phyloP scores from a whole-genome alignment of 2,113 vertebrate genomes.

The Egretta garzetta region DNA sequence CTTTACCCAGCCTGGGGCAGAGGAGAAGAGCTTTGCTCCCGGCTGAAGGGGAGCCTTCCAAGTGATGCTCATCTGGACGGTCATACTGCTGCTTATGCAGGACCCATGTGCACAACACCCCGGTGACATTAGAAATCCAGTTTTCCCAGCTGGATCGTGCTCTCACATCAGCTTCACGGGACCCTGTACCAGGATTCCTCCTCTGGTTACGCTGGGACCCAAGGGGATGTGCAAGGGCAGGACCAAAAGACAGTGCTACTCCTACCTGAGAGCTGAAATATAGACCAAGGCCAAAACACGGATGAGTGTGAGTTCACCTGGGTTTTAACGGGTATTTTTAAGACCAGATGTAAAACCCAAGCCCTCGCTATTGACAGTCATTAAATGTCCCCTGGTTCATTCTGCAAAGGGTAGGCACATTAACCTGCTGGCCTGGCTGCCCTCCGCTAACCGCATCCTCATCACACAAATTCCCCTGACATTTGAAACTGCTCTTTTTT shows the following conservation, averaged over 20 bases:
- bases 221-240: not conserved
- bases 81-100: not conserved
- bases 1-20: not conserved
- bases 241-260: not conserved
- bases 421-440: slow-evolving; percentile 23
- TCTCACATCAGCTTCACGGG: not conserved
- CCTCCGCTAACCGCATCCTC: slow-evolving; percentile 43
- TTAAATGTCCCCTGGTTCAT: not conserved
- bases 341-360: not conserved
- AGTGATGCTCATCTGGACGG: fast-evolving
- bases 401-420: slow-evolving; percentile 50
- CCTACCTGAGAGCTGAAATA: not conserved
- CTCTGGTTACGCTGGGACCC: fast-evolving
- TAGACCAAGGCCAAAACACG: fast-evolving
- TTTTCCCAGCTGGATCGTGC: not conserved
- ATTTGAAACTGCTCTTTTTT: slow-evolving; percentile 42
- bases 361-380: not conserved
- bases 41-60: not conserved
- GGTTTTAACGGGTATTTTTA: not conserved
- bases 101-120: fast-evolving
- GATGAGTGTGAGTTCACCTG: not conserved
- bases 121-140: fast-evolving
- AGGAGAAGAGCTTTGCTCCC: not conserved
- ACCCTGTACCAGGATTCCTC: not conserved
- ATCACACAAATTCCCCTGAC: slow-evolving; percentile 41